Percentiles rank a stretch among this genome's conserved stretches.
These are phyloP conservation scores for Thaumetopoea pityocampa DNA, from an alignment of 1,140 invertebrate species.

Conservation along the genomic window DNA sequence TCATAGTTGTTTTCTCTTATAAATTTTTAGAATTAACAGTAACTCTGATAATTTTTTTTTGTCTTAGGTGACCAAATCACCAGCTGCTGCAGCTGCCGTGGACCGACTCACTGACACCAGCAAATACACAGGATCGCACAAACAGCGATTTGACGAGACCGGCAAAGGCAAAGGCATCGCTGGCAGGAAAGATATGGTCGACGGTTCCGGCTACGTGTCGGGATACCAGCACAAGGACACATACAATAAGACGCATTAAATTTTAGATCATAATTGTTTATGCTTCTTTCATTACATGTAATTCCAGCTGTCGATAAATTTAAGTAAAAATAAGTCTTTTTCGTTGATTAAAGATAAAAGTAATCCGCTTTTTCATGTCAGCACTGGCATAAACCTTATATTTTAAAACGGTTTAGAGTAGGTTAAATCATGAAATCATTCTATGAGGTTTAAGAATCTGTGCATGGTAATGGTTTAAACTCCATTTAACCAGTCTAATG, in stretches of 20 bases:
- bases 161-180: constrained; percentile 94
- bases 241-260: constrained; percentile 78
- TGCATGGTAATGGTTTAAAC: constrained; percentile 10
- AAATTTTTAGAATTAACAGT: too few species aligned
- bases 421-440: too few species aligned
- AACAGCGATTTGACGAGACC: constrained; percentile 89
- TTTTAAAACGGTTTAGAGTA: too few species aligned
- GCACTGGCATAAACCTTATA: too few species aligned
- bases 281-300: constrained; percentile 5
- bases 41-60: neutral
- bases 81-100: constrained; percentile 83
- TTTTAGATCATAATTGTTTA: constrained; percentile 1
- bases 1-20: too few species aligned
- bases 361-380: too few species aligned
- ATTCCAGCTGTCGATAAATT: too few species aligned
- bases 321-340: too few species aligned
- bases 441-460: too few species aligned
- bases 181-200: constrained; percentile 87
- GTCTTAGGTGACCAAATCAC: constrained; percentile 77
- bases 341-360: too few species aligned
- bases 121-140: constrained; percentile 94
- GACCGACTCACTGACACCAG: constrained; percentile 92
- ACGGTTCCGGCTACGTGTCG: constrained; percentile 90
- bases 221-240: constrained; percentile 92
- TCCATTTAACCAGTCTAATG: constrained; percentile 9